phyloP scores from a whole-genome alignment of 2,113 vertebrate genomes.

The Antidorcas marsupialis region DNA sequence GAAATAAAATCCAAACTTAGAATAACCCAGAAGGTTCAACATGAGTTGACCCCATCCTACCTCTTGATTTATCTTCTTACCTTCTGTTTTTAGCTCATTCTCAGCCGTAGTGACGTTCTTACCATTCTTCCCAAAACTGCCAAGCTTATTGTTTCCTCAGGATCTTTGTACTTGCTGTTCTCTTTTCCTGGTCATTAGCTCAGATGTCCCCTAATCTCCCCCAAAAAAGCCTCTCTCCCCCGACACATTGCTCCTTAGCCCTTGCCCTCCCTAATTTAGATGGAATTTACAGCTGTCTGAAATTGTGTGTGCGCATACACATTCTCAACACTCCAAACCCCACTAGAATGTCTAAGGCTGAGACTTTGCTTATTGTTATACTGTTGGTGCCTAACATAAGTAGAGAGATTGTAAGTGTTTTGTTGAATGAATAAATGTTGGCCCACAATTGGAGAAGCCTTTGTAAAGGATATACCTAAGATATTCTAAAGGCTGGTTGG shows the following conservation, averaged over 20 bases:
- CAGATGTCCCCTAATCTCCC: neutral
- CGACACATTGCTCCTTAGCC: neutral
- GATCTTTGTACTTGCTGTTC: neutral
- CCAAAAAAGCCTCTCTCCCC: neutral
- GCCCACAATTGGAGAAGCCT: neutral
- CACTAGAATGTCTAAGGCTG: neutral
- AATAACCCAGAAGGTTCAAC: neutral
- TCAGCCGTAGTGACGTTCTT: neutral
- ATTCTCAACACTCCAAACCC: neutral
- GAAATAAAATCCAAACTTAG: constrained; percentile 14
- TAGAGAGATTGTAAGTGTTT: neutral
- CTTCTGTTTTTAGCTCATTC: neutral
- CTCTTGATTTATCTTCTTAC: neutral
- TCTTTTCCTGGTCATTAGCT: neutral
- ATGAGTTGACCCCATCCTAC: neutral
- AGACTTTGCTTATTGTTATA: neutral
- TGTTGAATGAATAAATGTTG: neutral
- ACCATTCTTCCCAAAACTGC: neutral
- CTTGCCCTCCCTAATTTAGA: neutral
- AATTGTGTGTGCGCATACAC: neutral
- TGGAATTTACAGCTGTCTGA: neutral
- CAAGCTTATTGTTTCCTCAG: neutral
- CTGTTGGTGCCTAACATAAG: neutral
- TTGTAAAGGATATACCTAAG: neutral
- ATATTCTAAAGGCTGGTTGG: neutral